Evolutionary conservation across 2,888 invertebrate genomes (phyloP), one percentile per base, ranked within the genome.

Genomic region (Cybosia mesomella): DNA sequence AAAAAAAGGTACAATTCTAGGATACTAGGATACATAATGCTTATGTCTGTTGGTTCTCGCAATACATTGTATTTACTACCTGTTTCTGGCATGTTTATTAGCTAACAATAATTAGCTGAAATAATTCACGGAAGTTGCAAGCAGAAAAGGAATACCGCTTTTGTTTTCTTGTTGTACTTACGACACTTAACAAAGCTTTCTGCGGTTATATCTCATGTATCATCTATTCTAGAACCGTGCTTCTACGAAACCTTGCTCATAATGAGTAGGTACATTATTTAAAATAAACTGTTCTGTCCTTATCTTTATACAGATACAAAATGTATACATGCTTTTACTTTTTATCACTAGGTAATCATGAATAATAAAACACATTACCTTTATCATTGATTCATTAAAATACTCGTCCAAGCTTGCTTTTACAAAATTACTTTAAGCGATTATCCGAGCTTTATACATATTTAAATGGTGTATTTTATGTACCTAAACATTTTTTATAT

Each of bases 71-170:
- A 5, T 59, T 39, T 21, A 39, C 36, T 59, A 36, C 22, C 39
- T 59, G 59, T 32, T 39, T 59, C 59, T 39, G 59, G 15, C 36
- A 59, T 59, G 59, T 36, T 59, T 59, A 59, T 39, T 59, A 36
- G 36, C 22, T 39, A 11, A 36, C 59, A 32, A 32, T 32, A 58
- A 32, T 34, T 9, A 58, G 18, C 8, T 58, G 32, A 58, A 32
- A 18, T 32, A 58, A 58, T 58, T 22, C 54, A 55, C 22, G 21
- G 24, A 22, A 24, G 4, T 22, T 22, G 24, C 54, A 55, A 55
- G 21, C 11, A 54, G 21, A 15, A 55, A 55, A 21, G 24, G 22
- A 55, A 55, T 24, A 55, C 54, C 22, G 24, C 54, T 24, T 55
- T 55, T 55, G 54, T 55, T 55, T 55, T 21, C 5, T 55, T 24